Evolutionary conservation across 2,113 vertebrate species (phyloP).

Genomic region (Rhegmatorhina hoffmannsi): DNA sequence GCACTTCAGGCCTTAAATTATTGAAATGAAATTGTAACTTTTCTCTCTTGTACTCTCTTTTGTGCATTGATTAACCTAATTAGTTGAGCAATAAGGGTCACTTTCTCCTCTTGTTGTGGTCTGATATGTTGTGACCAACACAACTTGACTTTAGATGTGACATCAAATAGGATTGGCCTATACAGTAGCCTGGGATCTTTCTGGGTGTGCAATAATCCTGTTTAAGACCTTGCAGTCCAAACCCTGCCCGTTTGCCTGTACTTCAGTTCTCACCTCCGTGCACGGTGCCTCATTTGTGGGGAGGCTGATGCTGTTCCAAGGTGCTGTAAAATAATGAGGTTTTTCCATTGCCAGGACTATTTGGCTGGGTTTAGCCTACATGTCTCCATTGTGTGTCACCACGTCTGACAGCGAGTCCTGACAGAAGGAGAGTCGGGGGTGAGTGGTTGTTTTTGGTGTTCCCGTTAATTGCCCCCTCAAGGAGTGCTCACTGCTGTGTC

Average conservation of each 20-base stretch:
- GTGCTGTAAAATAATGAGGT: background rate
- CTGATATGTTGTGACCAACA: background rate
- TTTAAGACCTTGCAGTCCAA: background rate
- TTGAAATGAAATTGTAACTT: background rate
- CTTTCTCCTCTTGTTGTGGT: background rate
- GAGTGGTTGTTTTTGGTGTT: background rate
- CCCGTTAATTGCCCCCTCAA: background rate
- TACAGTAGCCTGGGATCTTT: background rate
- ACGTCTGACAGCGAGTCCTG: background rate
- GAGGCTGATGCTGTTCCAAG: background rate
- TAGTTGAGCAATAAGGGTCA: background rate
- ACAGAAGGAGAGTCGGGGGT: background rate
- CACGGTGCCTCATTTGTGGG: background rate
- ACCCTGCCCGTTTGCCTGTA: background rate
- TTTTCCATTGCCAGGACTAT: background rate
- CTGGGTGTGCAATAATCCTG: background rate
- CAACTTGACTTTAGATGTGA: background rate
- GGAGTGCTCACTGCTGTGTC: background rate
- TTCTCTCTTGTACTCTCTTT: background rate
- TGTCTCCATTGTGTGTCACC: too few relatives aligned
- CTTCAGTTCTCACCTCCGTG: background rate
- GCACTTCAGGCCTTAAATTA: background rate
- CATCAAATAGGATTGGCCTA: background rate
- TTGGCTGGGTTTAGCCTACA: background rate
- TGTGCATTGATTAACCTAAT: background rate